Base-by-base conservation (phyloP, 2,113 vertebrate genomes). In the Rattus rattus region DNA sequence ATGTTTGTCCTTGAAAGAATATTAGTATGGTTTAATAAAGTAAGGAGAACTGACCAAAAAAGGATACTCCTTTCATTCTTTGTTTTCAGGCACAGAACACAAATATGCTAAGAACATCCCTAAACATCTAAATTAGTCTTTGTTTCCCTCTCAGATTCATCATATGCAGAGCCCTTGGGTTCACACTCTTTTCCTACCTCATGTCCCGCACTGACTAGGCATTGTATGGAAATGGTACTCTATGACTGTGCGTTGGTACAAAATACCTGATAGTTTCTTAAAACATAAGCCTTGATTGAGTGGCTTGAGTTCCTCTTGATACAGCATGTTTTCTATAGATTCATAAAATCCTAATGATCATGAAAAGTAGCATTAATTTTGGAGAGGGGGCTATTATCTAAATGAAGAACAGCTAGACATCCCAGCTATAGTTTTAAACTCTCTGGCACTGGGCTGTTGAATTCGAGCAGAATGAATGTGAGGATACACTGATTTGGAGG, bases 251-350 rank as follows among this genome's bases (percentile, higher is more conserved):
- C 43, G 72, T n/a, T 33, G 16, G 76, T 52, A 54, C 17, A 76
- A 76, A 79, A 36, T 52, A 61, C 33, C 56, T 69, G 30, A 10
- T 83, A 91, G 76, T 84, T 94, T n/a, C 43, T 16, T 7, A 54
- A 69, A 1, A 87, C 72, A 56, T 26, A 43, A 54, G 7, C 33
- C 52, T 73, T 54, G 36, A 30, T 7, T n/a, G 9, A n/a, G 24
- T 84, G 39, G 63, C 90, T 77, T 96, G 84, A 92, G 56, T 61
- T 91, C 14, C 52, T 89, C 20, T 59, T 59, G 52, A 93, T 67
- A 61, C 0, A 43, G 24, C 4, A 22, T n/a, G 49, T 52, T 94
- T 95, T 73, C 47, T 95, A 72, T 81, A 56, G 65, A 81, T 24
- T 43, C 9, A 59, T 22, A 36, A 12, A 30, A 30, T 94, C 59